Evolutionary conservation across 2,888 invertebrate species (phyloP).

Genomic region (Mesopsocus fuscifrons): DNA sequence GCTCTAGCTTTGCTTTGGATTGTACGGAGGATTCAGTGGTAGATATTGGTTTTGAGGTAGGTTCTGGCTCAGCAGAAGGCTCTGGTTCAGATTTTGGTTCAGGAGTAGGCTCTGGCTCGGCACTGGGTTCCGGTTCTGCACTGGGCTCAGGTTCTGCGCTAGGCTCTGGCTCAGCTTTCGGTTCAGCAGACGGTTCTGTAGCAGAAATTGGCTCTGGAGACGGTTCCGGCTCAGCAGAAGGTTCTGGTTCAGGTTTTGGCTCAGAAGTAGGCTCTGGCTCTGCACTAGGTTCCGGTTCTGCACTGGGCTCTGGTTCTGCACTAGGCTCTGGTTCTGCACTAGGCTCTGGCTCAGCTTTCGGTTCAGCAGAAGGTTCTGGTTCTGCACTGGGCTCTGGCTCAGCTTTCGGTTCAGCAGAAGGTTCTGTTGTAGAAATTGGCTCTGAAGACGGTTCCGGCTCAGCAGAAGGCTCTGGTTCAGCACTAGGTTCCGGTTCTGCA

Average conservation of each 20-base stretch:
- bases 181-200: slow-evolving; percentile 20
- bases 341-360: slow-evolving; percentile 14
- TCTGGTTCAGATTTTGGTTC: slow-evolving; percentile 17
- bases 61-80: slow-evolving; percentile 13
- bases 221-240: slow-evolving; percentile 19
- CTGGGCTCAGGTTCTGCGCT: slow-evolving; percentile 18
- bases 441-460: slow-evolving; percentile 13
- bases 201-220: slow-evolving; percentile 16
- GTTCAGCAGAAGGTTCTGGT: slow-evolving; percentile 15
- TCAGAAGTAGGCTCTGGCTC: slow-evolving; percentile 17
- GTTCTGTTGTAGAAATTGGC: slow-evolving; percentile 17
- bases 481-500: slow-evolving; percentile 17
- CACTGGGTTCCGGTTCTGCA: slow-evolving; percentile 15
- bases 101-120: slow-evolving; percentile 19
- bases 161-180: slow-evolving; percentile 20
- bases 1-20: no score
- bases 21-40: slow-evolving; percentile 5
- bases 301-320: slow-evolving; percentile 17
- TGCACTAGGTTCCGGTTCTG: slow-evolving; percentile 16
- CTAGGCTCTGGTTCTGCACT: slow-evolving; percentile 18
- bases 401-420: slow-evolving; percentile 18
- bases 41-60: slow-evolving; percentile 13
- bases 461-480: slow-evolving; percentile 17
- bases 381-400: slow-evolving; percentile 16
- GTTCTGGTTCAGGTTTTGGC: slow-evolving; percentile 15